Base-by-base conservation (phyloP, 2,888 invertebrate species). In the Melitaea athalia region DNA sequence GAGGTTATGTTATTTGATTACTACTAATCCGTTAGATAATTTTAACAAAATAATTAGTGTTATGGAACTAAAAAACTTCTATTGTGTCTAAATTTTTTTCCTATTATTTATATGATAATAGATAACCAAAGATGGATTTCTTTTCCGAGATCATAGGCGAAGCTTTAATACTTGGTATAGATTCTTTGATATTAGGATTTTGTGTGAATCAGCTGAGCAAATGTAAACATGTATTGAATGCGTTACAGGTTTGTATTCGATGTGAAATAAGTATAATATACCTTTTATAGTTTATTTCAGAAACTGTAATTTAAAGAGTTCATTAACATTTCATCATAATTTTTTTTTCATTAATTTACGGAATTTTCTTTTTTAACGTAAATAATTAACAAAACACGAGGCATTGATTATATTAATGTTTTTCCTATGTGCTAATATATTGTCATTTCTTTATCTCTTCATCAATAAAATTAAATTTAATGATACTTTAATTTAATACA, bases 151-250 rank as follows among this genome's bases (percentile, higher is more conserved):
- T 93, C 70, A 87, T 92, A 70, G 95, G 95, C 42, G 97, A 97
- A 93, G 93, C 95, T 59, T 91, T 97, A 74, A 94, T 95, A 31
- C 88, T 97, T 62, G 96, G 96, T 43, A 93, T 97, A 64, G 97
- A 97, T 84, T 93, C 96, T 33, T 82, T 97, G 43, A 95, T 97
- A 78, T 93, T 97, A 72, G 95, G 95, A 0, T 92, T 96, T 68
- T 97, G 96, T 82, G 88, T 96, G 49, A 95, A 94, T 80, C 95
- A 96, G 85, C 96, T 96, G 86, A 94, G 95, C 79, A 95, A 95
- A 86, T 96, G 95, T 88, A 96, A 95, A 89, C 95, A 94, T 83
- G 95, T 96, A 8, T 93, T 96, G 64, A 93, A 94, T 72, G 93
- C 95, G 72, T 91, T 97, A 68, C 95, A 96, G 94, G 97, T 96